A percentile compares a stretch with the other conserved stretches of the same genome.
Evolutionary conservation across 64 coral and sea anemone species (phyloP).

Genomic region (Actinia equina): DNA sequence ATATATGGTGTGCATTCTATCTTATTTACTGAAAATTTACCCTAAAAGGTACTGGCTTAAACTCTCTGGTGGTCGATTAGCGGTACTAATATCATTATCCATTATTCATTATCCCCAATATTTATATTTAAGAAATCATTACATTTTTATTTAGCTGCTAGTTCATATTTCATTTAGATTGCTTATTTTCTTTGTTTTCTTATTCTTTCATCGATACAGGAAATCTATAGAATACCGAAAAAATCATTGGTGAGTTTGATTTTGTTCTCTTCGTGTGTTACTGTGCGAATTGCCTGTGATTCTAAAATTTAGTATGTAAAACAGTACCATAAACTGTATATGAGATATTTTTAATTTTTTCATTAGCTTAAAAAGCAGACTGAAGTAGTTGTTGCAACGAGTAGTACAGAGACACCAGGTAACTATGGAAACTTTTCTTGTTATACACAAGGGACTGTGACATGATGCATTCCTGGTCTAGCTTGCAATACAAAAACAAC

Average conservation of each 20-base stretch:
- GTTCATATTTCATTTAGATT: not conserved
- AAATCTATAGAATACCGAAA: constrained; percentile 92
- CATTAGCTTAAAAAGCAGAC: constrained; percentile 4
- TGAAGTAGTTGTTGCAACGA: constrained; percentile 10
- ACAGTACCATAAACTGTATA: not conserved
- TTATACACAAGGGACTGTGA: not conserved
- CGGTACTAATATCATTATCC: too few relatives aligned
- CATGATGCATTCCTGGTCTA: too few relatives aligned
- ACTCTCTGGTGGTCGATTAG: too few relatives aligned
- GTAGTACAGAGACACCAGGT: constrained; percentile 22
- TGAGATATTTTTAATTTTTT: not conserved
- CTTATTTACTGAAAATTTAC: too few relatives aligned
- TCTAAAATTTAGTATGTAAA: not conserved
- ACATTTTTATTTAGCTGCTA: not conserved
- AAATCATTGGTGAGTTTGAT: constrained; percentile 64
- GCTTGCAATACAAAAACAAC: too few relatives aligned
- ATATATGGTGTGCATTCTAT: too few relatives aligned
- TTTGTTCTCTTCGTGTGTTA: too few relatives aligned
- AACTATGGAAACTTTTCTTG: not conserved
- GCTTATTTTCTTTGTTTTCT: not conserved
- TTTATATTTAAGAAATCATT: too few relatives aligned
- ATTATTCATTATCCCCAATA: too few relatives aligned
- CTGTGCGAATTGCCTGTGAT: not conserved
- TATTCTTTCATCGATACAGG: constrained; percentile 29
- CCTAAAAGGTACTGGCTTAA: too few relatives aligned